Percentiles rank a stretch among this genome's conserved stretches.
These are phyloP conservation scores for Spisula subtruncata DNA, from an alignment of 2,888 invertebrate genomes.

Conservation along the genomic window DNA sequence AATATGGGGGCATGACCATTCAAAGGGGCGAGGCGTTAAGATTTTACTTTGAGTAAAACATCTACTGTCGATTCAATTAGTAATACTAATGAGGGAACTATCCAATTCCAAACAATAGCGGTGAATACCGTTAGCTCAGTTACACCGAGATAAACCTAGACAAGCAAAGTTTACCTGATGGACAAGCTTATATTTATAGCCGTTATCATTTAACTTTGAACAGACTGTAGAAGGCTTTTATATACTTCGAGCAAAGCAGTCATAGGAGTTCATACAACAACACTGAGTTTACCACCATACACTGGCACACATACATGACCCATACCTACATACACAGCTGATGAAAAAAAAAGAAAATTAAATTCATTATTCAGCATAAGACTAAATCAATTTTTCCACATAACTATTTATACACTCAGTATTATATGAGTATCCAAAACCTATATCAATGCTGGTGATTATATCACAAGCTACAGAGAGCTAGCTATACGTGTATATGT, in stretches of 20 bases:
- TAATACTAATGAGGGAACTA: no score
- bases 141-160: no score
- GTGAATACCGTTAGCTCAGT: no score
- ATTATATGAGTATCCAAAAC: not conserved
- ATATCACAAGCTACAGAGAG: not conserved
- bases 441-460: conserved; percentile 22
- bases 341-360: conserved; percentile 37
- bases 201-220: no score
- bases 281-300: not conserved
- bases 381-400: conserved; percentile 44
- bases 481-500: not conserved
- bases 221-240: no score
- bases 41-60: not conserved
- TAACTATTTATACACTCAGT: not conserved
- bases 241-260: not conserved
- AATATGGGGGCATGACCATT: no score
- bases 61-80: no score
- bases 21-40: no score
- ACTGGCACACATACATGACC: conserved; percentile 21
- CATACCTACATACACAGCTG: not conserved
- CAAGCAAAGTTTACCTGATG: no score
- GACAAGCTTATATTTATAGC: no score
- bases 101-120: no score
- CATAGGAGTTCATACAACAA: no score
- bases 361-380: conserved; percentile 34